Conservation (phyloP, 2,113 vertebrate genomes). For the Pterocles burchelli region DNA sequence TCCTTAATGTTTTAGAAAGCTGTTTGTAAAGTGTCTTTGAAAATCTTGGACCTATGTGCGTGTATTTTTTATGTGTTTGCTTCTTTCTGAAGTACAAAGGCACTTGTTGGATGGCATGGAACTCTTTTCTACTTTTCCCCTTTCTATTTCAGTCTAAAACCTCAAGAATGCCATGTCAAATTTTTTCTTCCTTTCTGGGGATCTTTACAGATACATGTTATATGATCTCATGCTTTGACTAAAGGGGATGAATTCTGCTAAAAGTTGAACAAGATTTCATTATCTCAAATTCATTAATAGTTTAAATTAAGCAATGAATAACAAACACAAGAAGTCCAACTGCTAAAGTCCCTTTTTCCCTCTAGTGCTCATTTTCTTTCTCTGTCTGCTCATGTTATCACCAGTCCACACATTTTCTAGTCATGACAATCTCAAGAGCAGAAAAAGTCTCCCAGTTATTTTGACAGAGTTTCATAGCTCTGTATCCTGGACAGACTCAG, state of each 20-base stretch:
- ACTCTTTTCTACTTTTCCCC: not conserved
- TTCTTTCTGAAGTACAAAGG: not conserved
- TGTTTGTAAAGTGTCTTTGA: not conserved
- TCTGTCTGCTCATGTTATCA: not conserved
- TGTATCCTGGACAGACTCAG: not conserved
- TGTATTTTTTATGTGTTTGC: not conserved
- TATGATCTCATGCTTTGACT: not conserved
- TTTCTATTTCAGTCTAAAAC: not conserved
- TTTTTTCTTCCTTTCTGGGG: not conserved
- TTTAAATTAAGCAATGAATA: not conserved
- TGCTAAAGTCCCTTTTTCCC: not conserved
- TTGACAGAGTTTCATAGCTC: not conserved
- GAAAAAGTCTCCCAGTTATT: not conserved
- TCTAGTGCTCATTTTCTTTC: not conserved
- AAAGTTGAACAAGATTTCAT: not conserved
- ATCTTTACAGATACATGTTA: not conserved
- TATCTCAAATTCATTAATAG: not conserved
- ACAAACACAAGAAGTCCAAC: not conserved
- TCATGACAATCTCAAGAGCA: not conserved
- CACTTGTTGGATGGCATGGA: not conserved
- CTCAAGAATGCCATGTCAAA: not conserved
- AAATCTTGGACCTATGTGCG: not conserved
- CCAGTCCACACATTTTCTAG: not conserved
- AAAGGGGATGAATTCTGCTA: not conserved
- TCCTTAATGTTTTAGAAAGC: not conserved